Conservation (phyloP, 2,797 vertebrate genomes). For the Prionace glauca region DNA sequence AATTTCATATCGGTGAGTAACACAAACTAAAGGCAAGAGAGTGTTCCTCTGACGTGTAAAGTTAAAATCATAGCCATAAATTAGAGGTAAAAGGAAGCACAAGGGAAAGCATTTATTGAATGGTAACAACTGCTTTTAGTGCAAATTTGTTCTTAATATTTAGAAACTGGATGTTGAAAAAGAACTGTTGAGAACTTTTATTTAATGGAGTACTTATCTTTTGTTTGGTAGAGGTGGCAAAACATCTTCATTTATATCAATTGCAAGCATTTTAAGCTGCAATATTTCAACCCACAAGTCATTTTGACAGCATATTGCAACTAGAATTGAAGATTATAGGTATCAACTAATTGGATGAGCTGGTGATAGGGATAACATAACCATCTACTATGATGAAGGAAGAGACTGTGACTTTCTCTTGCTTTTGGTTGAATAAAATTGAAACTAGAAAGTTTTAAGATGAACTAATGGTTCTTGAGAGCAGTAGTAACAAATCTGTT, state of each 20-base stretch:
- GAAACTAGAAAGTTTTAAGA: background rate
- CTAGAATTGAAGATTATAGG: background rate
- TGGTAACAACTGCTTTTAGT: background rate
- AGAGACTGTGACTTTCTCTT: background rate
- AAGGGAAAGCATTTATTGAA: background rate
- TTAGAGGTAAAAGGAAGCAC: background rate
- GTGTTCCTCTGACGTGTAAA: background rate
- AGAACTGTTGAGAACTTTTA: background rate
- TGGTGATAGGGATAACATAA: background rate
- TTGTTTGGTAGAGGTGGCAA: background rate
- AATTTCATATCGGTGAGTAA: slow-evolving; percentile 87
- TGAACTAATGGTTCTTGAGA: background rate
- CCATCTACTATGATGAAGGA: background rate
- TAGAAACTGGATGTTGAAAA: background rate
- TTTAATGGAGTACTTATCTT: background rate
- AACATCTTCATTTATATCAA: background rate
- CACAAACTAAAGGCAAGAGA: background rate
- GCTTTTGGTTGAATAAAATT: background rate
- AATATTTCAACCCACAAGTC: background rate
- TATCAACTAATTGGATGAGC: background rate
- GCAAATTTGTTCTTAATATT: background rate
- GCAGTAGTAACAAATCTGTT: background rate
- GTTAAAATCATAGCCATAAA: background rate
- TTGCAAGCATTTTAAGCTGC: background rate
- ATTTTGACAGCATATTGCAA: background rate